Conservation (phyloP, 1,140 invertebrate genomes). For the Holotrichia oblita region DNA sequence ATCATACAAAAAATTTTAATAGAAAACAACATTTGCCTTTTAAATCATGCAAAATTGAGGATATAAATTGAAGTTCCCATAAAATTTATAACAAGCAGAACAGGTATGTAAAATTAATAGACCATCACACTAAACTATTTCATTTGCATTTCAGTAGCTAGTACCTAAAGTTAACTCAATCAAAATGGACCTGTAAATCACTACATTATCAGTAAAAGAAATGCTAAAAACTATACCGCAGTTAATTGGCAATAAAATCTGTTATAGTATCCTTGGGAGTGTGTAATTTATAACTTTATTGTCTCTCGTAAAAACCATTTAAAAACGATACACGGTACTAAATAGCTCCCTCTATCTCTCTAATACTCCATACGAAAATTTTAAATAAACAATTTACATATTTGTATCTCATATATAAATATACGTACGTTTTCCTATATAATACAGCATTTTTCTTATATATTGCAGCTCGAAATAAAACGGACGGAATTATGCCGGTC, state of each 20-base stretch:
- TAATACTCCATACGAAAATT: background rate
- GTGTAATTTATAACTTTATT: slow-evolving; percentile 33
- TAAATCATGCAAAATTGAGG: no score
- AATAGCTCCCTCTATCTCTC: background rate
- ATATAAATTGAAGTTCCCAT: no score
- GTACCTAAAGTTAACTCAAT: background rate
- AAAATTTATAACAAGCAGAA: no score
- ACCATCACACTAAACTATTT: background rate
- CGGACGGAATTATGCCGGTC: background rate
- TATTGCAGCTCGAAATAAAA: background rate
- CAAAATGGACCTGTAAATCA: slow-evolving; percentile 18
- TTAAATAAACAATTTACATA: slow-evolving; percentile 9
- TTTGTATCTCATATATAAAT: background rate
- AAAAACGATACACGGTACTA: background rate
- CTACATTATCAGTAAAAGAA: background rate
- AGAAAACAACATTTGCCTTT: no score
- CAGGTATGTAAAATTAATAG: no score
- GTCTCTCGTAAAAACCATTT: slow-evolving; percentile 17
- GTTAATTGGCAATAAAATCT: slow-evolving; percentile 30
- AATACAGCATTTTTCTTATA: background rate
- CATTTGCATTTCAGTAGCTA: slow-evolving; percentile 20
- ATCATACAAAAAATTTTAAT: no score
- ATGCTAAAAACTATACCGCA: slow-evolving; percentile 12
- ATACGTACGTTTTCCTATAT: slow-evolving; percentile 2
- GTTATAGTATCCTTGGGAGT: slow-evolving; percentile 5